phyloP scores from a whole-genome alignment of 2,797 vertebrate genomes.

The Falco novaeseelandiae region DNA sequence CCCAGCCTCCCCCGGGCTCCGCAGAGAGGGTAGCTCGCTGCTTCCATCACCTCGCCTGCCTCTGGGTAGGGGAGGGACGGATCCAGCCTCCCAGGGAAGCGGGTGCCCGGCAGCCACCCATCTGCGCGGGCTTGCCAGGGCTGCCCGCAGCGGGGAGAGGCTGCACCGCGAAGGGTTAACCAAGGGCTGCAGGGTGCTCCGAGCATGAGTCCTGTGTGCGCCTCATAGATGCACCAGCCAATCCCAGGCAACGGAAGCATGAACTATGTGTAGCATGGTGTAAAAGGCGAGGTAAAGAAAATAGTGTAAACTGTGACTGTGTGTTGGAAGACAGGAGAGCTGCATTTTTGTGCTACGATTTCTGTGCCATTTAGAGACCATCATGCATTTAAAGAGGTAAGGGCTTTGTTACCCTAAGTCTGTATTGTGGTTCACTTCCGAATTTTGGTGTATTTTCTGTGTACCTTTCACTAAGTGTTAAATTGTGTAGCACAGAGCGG shows the following conservation, averaged over 20 bases:
- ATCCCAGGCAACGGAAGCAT: neutral
- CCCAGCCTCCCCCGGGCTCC: too few species aligned
- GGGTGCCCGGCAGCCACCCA: neutral
- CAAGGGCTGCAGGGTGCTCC: neutral
- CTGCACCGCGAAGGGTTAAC: neutral
- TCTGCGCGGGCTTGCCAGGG: neutral
- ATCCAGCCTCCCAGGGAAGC: neutral
- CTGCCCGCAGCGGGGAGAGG: neutral
- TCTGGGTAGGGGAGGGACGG: neutral
- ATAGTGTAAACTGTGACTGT: neutral
- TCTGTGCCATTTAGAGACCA: constrained; percentile 1
- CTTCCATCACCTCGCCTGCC: neutral
- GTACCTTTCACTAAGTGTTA: neutral
- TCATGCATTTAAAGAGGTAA: constrained; percentile 66
- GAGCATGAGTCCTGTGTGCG: neutral
- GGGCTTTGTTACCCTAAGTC: neutral
- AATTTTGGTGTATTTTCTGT: neutral
- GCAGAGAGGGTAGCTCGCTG: neutral
- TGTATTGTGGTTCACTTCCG: neutral
- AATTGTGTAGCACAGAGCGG: neutral
- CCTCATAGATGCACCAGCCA: neutral
- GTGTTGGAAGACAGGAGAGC: neutral
- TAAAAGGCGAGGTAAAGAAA: neutral
- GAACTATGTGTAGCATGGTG: neutral
- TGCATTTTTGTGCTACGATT: neutral